Evolutionary conservation across 2,888 invertebrate species (phyloP), one percentile per base, ranked within the genome.

Genomic region (Troglohyphantes excavatus): DNA sequence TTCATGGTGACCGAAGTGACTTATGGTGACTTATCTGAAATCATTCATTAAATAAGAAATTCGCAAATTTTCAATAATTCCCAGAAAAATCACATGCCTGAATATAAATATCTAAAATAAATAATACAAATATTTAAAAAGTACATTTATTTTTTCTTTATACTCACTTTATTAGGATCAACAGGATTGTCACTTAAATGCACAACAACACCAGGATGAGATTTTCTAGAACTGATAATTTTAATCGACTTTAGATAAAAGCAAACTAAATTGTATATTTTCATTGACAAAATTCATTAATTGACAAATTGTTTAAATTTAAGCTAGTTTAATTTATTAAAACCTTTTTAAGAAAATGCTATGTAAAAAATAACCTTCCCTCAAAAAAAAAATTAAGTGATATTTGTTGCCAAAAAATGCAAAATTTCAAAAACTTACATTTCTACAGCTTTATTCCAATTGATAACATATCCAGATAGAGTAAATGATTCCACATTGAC

Each of bases 371-470:
- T 2, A 65, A 23, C 23, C n/a, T n/a, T n/a, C n/a, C n/a, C n/a
- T n/a, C n/a, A n/a, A n/a, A n/a, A n/a, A n/a, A n/a, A n/a, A n/a
- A n/a, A n/a, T n/a, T n/a, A n/a, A n/a, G n/a, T n/a, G n/a, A n/a
- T n/a, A n/a, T n/a, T n/a, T n/a, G n/a, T n/a, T n/a, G n/a, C n/a
- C n/a, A n/a, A n/a, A n/a, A n/a, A n/a, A n/a, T n/a, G n/a, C 33
- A 33, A 33, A 9, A 33, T 33, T 33, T 33, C 13, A 59, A 39
- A 68, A 46, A 90, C 97, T 97, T 95, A 99, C 98, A 98, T 95
- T 96, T 99, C 99, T 94, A 99, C 99, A 93, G 99, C 98, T 95
- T 99, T 99, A 95, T 99, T 99, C 99, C 99, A 99, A 95, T 99
- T 99, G 95, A 99, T 98, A 94, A 98, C 96, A 95, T 99, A 99